Evolutionary conservation across 1,140 invertebrate species (phyloP), one percentile per base, ranked within the genome.

Genomic region (Aphelinus atriplicis): DNA sequence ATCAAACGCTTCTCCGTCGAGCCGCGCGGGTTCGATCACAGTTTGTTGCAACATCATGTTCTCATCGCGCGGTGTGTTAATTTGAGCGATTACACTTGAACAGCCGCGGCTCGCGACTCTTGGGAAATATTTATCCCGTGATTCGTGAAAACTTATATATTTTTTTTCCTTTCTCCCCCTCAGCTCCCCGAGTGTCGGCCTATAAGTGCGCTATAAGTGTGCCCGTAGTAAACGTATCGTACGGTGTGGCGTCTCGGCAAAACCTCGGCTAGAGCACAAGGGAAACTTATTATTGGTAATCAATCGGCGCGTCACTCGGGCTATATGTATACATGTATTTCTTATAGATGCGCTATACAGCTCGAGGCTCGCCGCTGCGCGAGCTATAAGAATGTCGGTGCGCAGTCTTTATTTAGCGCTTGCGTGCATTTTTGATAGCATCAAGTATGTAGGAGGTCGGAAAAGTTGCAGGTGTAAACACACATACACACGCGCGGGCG

Each of bases 381-480:
- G 53, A 65, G 57, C 64, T 67, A 67, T 73, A 68, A 74, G 72
- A 74, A 74, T 74, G 65, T 63, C 58, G 42, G 58, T 3, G 42
- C 4, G 65, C 26, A 74, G 68, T 74, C 72, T 74, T 68, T 68
- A 74, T 74, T 68, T 74, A 73, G 72, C 53, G 51, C 48, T 53
- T 62, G 65, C 72, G 66, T 74, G 72, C 51, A 4, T 53, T 53
- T 74, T 74, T 68, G 45, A 74, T 68, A 5, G 10, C 51, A 69
- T 74, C 58, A 63, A 68, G 10, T 68, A 63, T 56, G 68, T 64
- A 63, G 48, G 2, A 57, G 58, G 66, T 56, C 51, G 48, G 57
- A 67, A 58, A 62, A 26, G 10, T 26, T 26, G 26, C 26, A 26
- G 26, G 26, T 26, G 43, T 2, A 43, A 43, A 26, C 26, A 58